phyloP scores from a whole-genome alignment of 1,140 invertebrate genomes.

The Streblospio benedicti region DNA sequence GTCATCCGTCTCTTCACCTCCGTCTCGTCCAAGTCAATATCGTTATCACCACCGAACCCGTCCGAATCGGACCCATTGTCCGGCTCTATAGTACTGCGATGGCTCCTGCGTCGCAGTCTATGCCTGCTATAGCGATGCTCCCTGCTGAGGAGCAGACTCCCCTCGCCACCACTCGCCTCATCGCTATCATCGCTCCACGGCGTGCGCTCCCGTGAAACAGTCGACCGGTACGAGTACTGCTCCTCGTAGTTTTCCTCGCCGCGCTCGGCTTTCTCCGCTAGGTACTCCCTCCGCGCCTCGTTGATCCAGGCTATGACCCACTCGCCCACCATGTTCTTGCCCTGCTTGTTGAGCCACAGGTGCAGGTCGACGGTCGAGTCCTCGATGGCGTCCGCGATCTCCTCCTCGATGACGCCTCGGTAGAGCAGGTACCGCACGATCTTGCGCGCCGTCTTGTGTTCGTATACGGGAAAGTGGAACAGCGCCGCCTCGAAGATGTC shows the following conservation, averaged over 20 bases:
- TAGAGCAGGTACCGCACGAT: constrained; percentile 16
- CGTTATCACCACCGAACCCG: no score
- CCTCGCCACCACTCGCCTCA: background rate
- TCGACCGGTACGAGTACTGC: no score
- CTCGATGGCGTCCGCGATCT: constrained; percentile 17
- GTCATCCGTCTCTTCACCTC: no score
- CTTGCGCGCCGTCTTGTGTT: constrained; percentile 14
- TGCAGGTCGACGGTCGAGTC: constrained; percentile 14
- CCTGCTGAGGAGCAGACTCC: background rate
- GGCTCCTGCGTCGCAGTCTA: no score
- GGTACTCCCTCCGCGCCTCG: constrained; percentile 11
- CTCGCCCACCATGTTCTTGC: constrained; percentile 17
- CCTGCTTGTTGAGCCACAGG: constrained; percentile 8
- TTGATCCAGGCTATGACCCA: constrained; percentile 21
- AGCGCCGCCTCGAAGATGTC: constrained; percentile 15
- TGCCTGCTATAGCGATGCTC: no score
- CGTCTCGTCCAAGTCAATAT: no score
- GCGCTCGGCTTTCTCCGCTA: background rate
- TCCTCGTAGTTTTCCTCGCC: no score
- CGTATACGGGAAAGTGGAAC: constrained; percentile 17
- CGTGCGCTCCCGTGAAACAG: background rate
- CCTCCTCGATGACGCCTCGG: constrained; percentile 14
- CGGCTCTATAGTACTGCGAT: no score
- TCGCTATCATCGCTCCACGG: background rate
- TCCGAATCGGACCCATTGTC: no score